These are phyloP conservation scores for Apis cerana DNA, from an alignment of 1,140 invertebrate genomes.

Conservation along the genomic window DNA sequence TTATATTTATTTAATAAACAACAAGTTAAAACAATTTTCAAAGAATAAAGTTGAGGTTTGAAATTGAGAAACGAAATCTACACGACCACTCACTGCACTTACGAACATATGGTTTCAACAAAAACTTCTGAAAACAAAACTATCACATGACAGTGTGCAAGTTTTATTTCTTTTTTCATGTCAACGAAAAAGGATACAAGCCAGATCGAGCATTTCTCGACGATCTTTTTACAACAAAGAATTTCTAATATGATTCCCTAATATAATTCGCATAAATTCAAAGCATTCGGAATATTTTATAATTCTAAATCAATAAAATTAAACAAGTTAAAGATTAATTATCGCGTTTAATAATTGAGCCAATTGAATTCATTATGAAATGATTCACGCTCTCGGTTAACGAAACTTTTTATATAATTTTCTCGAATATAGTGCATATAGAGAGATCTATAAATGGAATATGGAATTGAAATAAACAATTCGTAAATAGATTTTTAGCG, in stretches of 20 bases:
- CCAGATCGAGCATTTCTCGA: no score
- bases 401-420: slow-evolving; percentile 11
- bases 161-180: background rate
- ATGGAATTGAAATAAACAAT: no score
- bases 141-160: background rate
- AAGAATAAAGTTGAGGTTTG: background rate
- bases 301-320: background rate
- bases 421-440: background rate
- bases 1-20: no score
- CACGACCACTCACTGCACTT: no score
- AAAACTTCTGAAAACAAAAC: slow-evolving; percentile 6
- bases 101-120: background rate
- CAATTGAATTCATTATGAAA: background rate
- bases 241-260: no score
- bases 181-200: background rate
- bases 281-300: background rate
- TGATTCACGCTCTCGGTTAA: background rate
- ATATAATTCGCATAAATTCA: background rate
- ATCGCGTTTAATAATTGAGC: background rate
- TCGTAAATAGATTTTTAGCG: background rate
- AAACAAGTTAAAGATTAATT: background rate
- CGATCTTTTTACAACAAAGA: background rate
- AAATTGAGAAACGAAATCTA: background rate
- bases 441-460: slow-evolving; percentile 10
- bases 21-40: no score